Evolutionary conservation across 2,888 invertebrate genomes (phyloP).

Genomic region (Enoplolaimus lenunculus): DNA sequence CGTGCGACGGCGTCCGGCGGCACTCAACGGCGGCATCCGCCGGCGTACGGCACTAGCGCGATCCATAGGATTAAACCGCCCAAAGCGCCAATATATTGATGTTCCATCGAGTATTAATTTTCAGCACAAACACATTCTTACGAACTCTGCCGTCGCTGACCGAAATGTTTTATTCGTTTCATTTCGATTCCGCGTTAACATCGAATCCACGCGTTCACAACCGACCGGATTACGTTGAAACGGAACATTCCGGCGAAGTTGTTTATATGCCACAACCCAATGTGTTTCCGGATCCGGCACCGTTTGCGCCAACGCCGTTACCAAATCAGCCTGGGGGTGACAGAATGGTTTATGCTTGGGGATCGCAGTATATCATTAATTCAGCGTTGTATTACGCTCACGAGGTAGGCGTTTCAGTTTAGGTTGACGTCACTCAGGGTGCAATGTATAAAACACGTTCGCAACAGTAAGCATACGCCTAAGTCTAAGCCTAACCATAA

Average conservation of each 20-base stretch:
- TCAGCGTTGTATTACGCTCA: slow-evolving; percentile 1
- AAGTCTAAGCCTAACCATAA: no score
- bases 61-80: no score
- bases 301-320: background rate
- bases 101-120: no score
- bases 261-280: background rate
- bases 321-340: no score
- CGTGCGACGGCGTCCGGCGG: no score
- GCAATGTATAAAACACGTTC: no score
- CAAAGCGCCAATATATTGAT: no score
- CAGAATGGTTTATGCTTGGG: slow-evolving; percentile 11
- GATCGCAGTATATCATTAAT: background rate
- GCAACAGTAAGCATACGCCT: no score
- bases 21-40: no score
- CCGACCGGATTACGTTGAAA: background rate
- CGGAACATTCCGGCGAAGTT: background rate
- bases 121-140: background rate
- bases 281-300: background rate
- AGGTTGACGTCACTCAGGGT: no score
- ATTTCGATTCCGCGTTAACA: background rate
- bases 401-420: no score
- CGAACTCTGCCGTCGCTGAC: background rate
- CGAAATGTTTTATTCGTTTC: background rate
- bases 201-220: background rate
- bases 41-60: no score